phyloP scores from a whole-genome alignment of 2,888 invertebrate genomes.

The Pristionchus maxplancki region DNA sequence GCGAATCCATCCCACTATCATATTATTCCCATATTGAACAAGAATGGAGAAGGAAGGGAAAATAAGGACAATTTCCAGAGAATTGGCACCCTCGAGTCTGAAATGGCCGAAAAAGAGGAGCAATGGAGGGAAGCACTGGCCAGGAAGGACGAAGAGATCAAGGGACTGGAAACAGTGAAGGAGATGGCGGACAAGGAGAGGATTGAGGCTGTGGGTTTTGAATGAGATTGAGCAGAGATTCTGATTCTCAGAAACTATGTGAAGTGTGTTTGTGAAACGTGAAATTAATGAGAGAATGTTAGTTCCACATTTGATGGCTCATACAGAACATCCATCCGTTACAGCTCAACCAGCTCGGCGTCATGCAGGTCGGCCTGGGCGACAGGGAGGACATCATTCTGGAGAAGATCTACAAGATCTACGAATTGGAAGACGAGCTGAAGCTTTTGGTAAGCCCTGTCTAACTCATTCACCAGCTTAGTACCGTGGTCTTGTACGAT shows the following conservation, averaged over 20 bases:
- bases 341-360: not conserved
- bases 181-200: not conserved
- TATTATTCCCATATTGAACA: no score
- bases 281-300: no score
- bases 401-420: not conserved
- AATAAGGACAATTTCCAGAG: slow-evolving; percentile 2
- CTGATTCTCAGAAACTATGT: no score
- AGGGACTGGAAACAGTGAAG: not conserved
- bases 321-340: no score
- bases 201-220: not conserved
- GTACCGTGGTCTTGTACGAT: no score
- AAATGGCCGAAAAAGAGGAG: not conserved
- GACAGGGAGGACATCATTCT: not conserved
- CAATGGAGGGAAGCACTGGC: not conserved
- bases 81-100: not conserved
- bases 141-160: not conserved
- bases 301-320: no score
- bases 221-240: no score
- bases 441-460: not conserved
- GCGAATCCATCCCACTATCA: no score
- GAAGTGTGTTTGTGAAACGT: no score
- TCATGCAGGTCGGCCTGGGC: not conserved
- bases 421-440: not conserved
- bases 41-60: no score
- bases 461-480: no score